Evolutionary conservation across 1,140 invertebrate genomes (phyloP), one percentile per base, ranked within the genome.

Genomic region (Sycobia sp.): DNA sequence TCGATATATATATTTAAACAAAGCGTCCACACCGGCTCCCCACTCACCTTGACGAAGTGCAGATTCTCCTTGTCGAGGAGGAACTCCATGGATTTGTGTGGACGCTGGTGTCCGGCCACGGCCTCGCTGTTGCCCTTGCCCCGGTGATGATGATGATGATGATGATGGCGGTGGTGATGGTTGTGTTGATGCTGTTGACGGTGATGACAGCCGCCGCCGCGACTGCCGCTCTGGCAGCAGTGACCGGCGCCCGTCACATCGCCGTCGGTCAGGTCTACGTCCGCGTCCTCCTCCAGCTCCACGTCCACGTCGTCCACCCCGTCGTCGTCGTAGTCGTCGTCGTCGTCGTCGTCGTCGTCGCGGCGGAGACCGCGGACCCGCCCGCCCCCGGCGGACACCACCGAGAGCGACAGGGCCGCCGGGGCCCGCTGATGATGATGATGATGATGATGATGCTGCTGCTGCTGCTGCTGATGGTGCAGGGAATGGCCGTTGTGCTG

Each of bases 51-150:
- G 64, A 88, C 85, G 67, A 88, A 86, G 69, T 86, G 88, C 73
- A 91, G 86, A 82, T 93, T 94, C 73, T 93, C 91, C 81, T 93
- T 94, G 81, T 94, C 92, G 73, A 95, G 86, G 71, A 95, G 87
- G 83, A 94, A 95, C 86, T 95, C 93, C 92, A 95, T 94, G 82
- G 91, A 93, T 83, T 93, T 93, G 84, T 91, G 90, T 61, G 92
- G 88, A 67, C 91, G 79, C 66, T 81, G 77, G 64, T 80, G 76
- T 69, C 80, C 76, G 67, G 85, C 77, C 58, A 73, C 69, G 57
- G 73, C 25, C 41, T 43, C 39, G 43, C 62, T 63, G 34, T 51
- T 62, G 25, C 53, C 62, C 27, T 65, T 55, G 22, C 63, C 70
- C 13, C 39, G 32, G 20, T 65, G 54, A 14, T 58, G 16, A 5